These are phyloP conservation scores for Bacillus rossius DNA, from an alignment of 1,140 invertebrate species.

Conservation along the genomic window DNA sequence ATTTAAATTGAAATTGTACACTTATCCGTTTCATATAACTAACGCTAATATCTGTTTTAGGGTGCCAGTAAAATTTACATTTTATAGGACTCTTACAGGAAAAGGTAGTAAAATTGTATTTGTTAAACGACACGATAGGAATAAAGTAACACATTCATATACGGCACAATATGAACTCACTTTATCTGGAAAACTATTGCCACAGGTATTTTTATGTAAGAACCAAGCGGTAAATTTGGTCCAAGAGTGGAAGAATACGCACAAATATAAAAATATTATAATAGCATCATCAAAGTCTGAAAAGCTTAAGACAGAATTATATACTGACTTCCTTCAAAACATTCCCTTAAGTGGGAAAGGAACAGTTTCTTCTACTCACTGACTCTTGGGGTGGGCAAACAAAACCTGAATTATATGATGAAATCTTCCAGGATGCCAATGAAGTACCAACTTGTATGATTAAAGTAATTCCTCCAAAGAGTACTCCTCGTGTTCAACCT, in stretches of 20 bases:
- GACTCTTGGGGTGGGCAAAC: conserved; percentile 9
- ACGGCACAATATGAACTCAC: no score
- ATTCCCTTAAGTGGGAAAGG: neutral
- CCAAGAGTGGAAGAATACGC: conserved; percentile 3
- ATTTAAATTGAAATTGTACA: no score
- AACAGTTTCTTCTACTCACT: conserved; percentile 1
- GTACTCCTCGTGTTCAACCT: conserved; percentile 4
- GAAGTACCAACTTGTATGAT: neutral
- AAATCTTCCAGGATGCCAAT: conserved; percentile 6
- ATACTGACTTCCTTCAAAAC: neutral
- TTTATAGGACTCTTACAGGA: no score
- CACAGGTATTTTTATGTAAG: no score
- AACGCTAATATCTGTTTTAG: no score
- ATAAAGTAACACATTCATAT: no score
- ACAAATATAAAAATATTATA: conserved; percentile 5
- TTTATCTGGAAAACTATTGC: no score
- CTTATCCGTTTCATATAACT: no score
- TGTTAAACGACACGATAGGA: no score
- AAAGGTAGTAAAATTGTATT: no score
- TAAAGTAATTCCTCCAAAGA: conserved; percentile 6
- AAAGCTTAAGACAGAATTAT: neutral
- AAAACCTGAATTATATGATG: neutral
- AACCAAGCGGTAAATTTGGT: conserved; percentile 5
- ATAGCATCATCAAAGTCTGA: neutral
- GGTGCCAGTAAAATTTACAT: no score